These are phyloP conservation scores for Nycticebus coucang DNA, from an alignment of 2,113 vertebrate species.

Conservation along the genomic window DNA sequence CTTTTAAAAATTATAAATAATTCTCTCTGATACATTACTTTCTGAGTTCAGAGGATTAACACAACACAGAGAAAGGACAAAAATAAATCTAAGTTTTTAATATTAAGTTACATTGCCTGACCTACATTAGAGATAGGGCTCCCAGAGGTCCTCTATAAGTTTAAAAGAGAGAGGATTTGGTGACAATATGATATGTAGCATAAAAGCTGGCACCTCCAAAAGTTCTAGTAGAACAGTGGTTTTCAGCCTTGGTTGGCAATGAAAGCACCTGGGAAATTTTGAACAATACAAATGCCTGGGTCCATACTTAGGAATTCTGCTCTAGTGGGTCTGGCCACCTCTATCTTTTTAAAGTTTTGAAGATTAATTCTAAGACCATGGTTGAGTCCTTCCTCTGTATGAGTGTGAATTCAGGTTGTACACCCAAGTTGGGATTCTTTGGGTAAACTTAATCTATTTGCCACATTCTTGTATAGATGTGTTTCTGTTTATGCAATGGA, in stretches of 20 bases:
- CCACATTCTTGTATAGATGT: neutral
- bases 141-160: neutral
- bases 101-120: constrained; percentile 33
- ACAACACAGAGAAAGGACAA: constrained; percentile 51
- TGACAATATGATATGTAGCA: neutral
- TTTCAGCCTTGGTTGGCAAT: neutral
- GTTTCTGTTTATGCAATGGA: neutral
- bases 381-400: neutral
- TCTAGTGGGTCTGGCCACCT: neutral
- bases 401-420: neutral
- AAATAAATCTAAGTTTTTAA: constrained; percentile 50
- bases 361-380: neutral
- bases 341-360: neutral
- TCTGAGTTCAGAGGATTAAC: constrained; percentile 58
- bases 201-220: neutral
- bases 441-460: neutral
- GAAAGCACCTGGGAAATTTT: neutral
- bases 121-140: constrained; percentile 11
- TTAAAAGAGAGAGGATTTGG: neutral
- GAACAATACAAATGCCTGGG: neutral
- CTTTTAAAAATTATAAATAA: constrained; percentile 74
- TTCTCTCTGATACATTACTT: constrained; percentile 69
- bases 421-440: neutral
- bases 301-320: neutral
- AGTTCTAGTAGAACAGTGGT: neutral